A percentile compares a stretch with the other conserved stretches of the same genome.
These are phyloP conservation scores for Cepphus grylle DNA, from an alignment of 2,113 vertebrate species.

Conservation along the genomic window DNA sequence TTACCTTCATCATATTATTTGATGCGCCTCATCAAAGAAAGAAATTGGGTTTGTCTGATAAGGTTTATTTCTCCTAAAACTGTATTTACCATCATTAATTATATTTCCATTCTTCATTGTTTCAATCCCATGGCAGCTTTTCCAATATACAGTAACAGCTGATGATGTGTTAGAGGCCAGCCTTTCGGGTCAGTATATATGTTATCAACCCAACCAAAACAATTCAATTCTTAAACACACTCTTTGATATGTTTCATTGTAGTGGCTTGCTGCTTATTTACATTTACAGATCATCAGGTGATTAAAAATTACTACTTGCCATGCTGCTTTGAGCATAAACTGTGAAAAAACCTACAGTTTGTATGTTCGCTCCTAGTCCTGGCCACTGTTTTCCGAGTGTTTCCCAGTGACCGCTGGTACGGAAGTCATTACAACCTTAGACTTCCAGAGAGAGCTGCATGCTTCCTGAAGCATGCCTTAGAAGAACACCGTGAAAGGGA, in stretches of 20 bases:
- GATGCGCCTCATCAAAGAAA: conserved; percentile 58
- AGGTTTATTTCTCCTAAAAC: conserved; percentile 51
- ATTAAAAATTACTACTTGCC: background rate
- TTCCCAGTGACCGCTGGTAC: background rate
- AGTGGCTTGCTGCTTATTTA: background rate
- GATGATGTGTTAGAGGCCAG: background rate
- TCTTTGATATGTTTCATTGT: background rate
- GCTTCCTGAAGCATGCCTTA: background rate
- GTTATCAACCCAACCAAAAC: background rate
- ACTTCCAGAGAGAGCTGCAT: background rate
- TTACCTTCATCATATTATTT: conserved; percentile 58
- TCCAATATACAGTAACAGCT: background rate
- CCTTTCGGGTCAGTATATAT: background rate
- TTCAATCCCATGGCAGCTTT: background rate
- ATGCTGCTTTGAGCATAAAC: accelerated
- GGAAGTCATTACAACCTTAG: background rate
- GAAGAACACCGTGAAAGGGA: conserved; percentile 39
- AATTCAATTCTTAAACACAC: background rate
- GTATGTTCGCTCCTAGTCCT: background rate
- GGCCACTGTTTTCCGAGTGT: background rate
- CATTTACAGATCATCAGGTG: background rate
- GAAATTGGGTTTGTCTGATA: conserved; percentile 51
- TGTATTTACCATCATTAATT: conserved; percentile 47
- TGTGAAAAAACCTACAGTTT: background rate
- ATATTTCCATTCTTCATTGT: background rate